Evolutionary conservation across 2,797 vertebrate genomes (phyloP), one percentile per base, ranked within the genome.

Genomic region (Dromococcyx pavoninus): DNA sequence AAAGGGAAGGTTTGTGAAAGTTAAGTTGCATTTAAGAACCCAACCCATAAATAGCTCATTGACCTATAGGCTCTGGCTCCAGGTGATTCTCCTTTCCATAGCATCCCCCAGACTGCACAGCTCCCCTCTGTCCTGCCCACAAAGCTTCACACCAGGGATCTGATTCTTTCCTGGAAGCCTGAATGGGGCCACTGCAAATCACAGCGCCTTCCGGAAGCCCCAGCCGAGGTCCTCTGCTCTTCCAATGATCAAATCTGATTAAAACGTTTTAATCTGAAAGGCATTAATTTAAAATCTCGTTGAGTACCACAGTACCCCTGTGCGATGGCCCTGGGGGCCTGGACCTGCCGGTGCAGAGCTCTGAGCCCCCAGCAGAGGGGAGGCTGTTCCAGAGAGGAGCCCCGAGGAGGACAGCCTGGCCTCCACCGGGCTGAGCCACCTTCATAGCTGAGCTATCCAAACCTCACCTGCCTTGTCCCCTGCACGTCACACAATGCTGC

Each of bases 251-350:
- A 2, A 23, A 30, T 28, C 30, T 12, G 8, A 80, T 37, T 17
- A 21, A 37, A 30, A 30, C 17, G 24, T 6, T 69, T 69, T n/a
- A 37, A 54, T 13, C 33, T 51, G 37, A 56, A 25, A 25, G 7
- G 4, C 13, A 21, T n/a, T 3, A 4, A 43, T 51, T 12, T 39
- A 32, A 41, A 33, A 64, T 43, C 24, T 21, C 60, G 21, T 13
- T 6, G 24, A 64, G 48, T 39, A n/a, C 39, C 35, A 48, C 28
- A 23, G 33, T 32, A 9, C 23, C 41, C 23, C 30, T 67, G 41
- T n/a, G 33, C 14, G 3, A 0, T 51, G 86, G 58, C 24, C 22
- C 61, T 17, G 15, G 0, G 6, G 25, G 37, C 11, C 27, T 72
- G 72, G 60, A 54, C 17, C 46, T 72, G 69, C 66, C 43, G 57